Evolutionary conservation across 2,113 vertebrate genomes (phyloP), one percentile per base, ranked within the genome.

Genomic region (Gymnobelideus leadbeateri): DNA sequence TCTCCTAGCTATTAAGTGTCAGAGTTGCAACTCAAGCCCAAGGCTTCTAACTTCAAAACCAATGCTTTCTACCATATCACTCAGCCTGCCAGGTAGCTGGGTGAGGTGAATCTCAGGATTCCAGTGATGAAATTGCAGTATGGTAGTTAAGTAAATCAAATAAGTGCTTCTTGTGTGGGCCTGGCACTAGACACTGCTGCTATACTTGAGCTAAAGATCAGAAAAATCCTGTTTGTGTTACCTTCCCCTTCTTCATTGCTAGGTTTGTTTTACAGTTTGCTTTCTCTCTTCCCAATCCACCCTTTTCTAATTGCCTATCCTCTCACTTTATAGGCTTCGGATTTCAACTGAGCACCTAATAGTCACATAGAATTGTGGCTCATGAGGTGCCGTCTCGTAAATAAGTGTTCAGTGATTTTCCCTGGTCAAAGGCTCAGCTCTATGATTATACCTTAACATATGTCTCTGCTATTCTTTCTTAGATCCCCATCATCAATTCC

Each of bases 261-360:
- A 61, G 4, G 23, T 93, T 46, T 93, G 46, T 92, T 94, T 93
- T 92, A 92, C 3, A 57, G 46, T 77, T 93, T 91, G 43, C 37
- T 84, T 84, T 21, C 6, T 14, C 37, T 84, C 37, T 84, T 84
- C 37, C 37, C 68, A 2, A n/a, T 0, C 5, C 6, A 7, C 37
- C 68, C 68, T 43, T 84, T 84, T 43, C 14, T 84, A 43, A 84
- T 84, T 2, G 16, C 5, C 37, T 84, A 16, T 84, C n/a, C 5
- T 84, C 16, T 84, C 68, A 21, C 16, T 84, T n/a, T n/a, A 68
- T 37, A 68, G 14, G 31, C 31, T 68, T n/a, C 8, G 68, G 16
- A n/a, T 21, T 84, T n/a, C n/a, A 84, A 43, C 19, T 19, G 37
- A 43, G n/a, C 43, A 43, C 68, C 37, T 43, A 43, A 43, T 43